Conservation (phyloP, 2,113 vertebrate species). For the Oncorhynchus clarkii region DNA sequence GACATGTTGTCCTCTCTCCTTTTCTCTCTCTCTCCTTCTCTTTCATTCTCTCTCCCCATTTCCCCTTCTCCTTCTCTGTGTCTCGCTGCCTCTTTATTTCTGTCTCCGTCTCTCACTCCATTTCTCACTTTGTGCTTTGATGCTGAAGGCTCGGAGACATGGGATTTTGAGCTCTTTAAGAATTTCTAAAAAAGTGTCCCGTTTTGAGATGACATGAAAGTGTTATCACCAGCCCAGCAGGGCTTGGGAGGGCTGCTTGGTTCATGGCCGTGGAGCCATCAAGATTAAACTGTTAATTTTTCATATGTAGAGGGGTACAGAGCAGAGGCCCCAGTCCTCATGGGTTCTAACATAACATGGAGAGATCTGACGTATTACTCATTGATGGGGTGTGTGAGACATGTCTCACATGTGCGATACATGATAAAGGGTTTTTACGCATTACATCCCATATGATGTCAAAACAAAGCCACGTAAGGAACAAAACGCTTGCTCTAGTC, state of each 20-base stretch:
- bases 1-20: background rate
- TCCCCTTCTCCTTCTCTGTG: constrained; percentile 28
- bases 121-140: constrained; percentile 37
- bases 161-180: constrained; percentile 46
- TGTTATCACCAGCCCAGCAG: constrained; percentile 8
- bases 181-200: constrained; percentile 42
- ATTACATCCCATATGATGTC: background rate
- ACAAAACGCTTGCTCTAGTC: background rate
- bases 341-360: constrained; percentile 3
- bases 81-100: constrained; percentile 7
- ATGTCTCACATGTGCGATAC: background rate
- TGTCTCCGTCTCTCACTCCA: constrained; percentile 4
- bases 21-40: background rate
- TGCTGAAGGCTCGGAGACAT: constrained; percentile 26
- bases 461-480: background rate
- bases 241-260: background rate
- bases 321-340: background rate
- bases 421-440: background rate
- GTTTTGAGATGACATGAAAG: constrained; percentile 38
- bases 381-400: background rate
- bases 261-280: constrained; percentile 19
- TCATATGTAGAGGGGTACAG: constrained; percentile 6
- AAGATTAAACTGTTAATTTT: constrained; percentile 23
- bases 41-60: background rate
- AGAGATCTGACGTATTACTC: constrained; percentile 6